phyloP scores from a whole-genome alignment of 2,113 vertebrate genomes.

The Lynx canadensis region DNA sequence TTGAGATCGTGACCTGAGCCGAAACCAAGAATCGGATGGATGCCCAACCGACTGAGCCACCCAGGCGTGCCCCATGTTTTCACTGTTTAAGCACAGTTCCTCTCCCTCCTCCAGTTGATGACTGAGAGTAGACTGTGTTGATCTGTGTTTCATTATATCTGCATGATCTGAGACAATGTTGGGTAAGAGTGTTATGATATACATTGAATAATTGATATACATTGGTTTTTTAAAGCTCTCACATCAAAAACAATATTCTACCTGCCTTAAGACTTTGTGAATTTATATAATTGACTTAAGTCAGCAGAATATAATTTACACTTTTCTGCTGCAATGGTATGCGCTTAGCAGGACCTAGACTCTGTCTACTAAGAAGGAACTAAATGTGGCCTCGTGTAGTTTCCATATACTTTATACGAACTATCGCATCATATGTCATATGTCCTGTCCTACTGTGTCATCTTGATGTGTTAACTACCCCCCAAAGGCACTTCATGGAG shows the following conservation, averaged over 20 bases:
- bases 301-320: slow-evolving; percentile 33
- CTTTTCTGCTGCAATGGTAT: neutral
- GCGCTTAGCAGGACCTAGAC: neutral
- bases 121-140: neutral
- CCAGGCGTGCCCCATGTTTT: neutral
- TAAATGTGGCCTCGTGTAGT: neutral
- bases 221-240: neutral
- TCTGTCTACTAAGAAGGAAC: neutral
- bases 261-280: neutral
- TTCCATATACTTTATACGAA: neutral
- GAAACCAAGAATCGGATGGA: no score
- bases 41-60: no score
- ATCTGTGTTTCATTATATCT: neutral
- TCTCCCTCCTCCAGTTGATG: neutral
- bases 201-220: no score
- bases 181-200: neutral
- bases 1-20: no score
- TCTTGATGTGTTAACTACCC: neutral
- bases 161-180: neutral
- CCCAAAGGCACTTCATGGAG: neutral
- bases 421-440: neutral
- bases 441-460: neutral
- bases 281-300: neutral
- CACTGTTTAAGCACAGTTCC: neutral
- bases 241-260: neutral